A percentile compares a stretch with the other conserved stretches of the same genome.
phyloP scores from a whole-genome alignment of 2,888 invertebrate genomes.

The Plebejus argus region DNA sequence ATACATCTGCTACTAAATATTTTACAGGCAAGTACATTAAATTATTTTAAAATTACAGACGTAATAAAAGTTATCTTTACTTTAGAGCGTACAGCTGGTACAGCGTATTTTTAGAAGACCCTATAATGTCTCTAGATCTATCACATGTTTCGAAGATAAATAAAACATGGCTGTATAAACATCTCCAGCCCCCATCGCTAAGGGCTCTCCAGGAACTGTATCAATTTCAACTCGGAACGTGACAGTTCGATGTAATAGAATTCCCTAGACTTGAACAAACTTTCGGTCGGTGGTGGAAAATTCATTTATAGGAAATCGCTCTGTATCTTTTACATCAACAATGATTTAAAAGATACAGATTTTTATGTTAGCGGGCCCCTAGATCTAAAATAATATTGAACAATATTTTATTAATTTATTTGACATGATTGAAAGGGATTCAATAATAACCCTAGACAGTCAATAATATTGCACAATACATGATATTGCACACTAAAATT shows the following conservation, averaged over 20 bases:
- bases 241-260: conserved; percentile 8
- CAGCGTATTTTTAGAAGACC: not conserved
- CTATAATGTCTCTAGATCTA: not conserved
- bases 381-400: no score
- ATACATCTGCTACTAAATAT: no score
- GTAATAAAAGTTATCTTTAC: no score
- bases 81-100: not conserved
- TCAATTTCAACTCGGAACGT: conserved; percentile 7
- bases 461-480: no score
- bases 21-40: no score
- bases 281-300: not conserved
- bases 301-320: not conserved
- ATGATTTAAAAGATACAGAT: no score
- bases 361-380: no score
- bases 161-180: not conserved
- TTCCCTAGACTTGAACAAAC: conserved; percentile 10
- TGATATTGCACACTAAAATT: no score
- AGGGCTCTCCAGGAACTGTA: conserved; percentile 6
- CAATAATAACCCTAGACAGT: no score
- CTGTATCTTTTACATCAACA: not conserved
- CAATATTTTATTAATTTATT: no score
- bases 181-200: not conserved
- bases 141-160: not conserved
- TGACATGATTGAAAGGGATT: no score
- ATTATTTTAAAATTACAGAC: no score